A percentile compares a stretch with the other conserved stretches of the same genome.
phyloP scores from a whole-genome alignment of 2,797 vertebrate genomes.

The Sebastes alutus region DNA sequence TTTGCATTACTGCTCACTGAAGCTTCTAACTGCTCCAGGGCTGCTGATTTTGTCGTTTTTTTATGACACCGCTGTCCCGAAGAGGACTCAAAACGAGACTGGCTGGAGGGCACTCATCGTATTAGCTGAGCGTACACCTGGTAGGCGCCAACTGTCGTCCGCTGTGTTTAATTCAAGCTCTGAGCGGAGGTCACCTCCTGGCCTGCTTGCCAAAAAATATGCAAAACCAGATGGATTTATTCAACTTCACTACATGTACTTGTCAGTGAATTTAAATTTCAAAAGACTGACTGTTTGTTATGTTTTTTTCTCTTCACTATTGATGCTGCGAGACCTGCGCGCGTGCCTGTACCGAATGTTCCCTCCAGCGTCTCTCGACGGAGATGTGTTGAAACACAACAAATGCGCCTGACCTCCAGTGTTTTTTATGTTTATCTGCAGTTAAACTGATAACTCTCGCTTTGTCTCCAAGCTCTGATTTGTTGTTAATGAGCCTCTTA shows the following conservation, averaged over 20 bases:
- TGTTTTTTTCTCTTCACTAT: not conserved
- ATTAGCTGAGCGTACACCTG: slow-evolving; percentile 32
- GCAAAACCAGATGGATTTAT: slow-evolving; percentile 17
- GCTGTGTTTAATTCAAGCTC: slow-evolving; percentile 10
- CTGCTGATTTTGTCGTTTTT: slow-evolving; percentile 61
- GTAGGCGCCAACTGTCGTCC: not conserved
- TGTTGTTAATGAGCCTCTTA: slow-evolving; percentile 60
- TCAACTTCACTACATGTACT: not conserved
- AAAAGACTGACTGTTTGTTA: slow-evolving; percentile 21
- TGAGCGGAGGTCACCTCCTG: slow-evolving; percentile 4
- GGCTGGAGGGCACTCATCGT: slow-evolving; percentile 36
- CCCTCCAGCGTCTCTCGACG: not conserved
- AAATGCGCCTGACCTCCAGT: slow-evolving; percentile 16
- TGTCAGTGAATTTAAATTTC: slow-evolving; percentile 11
- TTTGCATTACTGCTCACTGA: slow-evolving; percentile 61
- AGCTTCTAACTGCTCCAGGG: slow-evolving; percentile 44
- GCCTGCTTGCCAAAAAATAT: slow-evolving; percentile 1
- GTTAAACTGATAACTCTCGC: slow-evolving; percentile 45
- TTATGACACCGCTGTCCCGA: slow-evolving; percentile 45
- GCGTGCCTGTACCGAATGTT: not conserved
- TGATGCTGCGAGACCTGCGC: not conserved
- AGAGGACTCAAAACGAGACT: slow-evolving; percentile 11
- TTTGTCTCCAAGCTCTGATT: slow-evolving; percentile 53
- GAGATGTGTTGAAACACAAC: slow-evolving; percentile 3
- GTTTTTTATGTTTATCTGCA: slow-evolving; percentile 44